Evolutionary conservation across 2,888 invertebrate species (phyloP), one percentile per base, ranked within the genome.

Genomic region (Caenorhabditis imperialis): DNA sequence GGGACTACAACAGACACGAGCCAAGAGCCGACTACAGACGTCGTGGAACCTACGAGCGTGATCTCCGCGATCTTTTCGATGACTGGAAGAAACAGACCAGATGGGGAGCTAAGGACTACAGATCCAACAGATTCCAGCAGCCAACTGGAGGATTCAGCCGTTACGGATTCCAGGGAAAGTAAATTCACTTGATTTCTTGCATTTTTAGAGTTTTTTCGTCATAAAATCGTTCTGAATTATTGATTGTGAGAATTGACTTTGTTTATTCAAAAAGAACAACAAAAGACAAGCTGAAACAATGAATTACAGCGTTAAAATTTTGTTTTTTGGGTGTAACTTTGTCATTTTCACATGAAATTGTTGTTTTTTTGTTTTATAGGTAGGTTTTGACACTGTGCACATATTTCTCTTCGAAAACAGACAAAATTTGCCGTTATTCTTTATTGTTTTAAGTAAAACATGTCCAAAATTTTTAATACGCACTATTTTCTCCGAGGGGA

Each of bases 11-110:
- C 27, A 40, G 51, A 12, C 71, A 71, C 42, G 62, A 62, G 8
- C 48, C 42, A 0, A 23, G 44, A 1, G 40, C 42, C 12, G 23
- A 44, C 16, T 71, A 71, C 44, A 38, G 62, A 50, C 45, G 47
- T 18, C 62, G 71, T 18, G 48, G 50, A 27, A 57, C 35, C 45
- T 62, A 71, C 38, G 71, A 71, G n/a, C 30, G 62, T 22, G 38
- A 71, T 18, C 44, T 71, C 12, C 40, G 44, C 16, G 57, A 62
- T n/a, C 47, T 71, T 30, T 71, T 8, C 20, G 57, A 71, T 8
- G 71, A 71, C 57, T 71, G 71, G 71, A 71, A 62, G 30, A 57
- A 38, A 62, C 62, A 71, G 47, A 71, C 71, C 10, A 42, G 27
- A 30, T 71, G 71, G 71, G 71, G 71, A 71, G 45, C 45, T 18